Conservation (phyloP, 2,888 invertebrate genomes). For the Protodeltote pygarga region DNA sequence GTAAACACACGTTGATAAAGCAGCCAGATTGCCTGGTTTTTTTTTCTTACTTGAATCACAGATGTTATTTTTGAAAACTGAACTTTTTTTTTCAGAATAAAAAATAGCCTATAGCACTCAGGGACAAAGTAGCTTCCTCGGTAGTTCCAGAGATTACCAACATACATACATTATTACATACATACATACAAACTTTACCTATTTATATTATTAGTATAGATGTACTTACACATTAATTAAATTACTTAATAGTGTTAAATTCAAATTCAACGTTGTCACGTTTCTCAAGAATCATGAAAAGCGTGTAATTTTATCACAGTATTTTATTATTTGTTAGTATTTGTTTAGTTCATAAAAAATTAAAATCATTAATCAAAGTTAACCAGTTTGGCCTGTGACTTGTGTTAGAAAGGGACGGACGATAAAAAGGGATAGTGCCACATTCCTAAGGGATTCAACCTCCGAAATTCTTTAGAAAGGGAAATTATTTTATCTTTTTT, state of each 20-base stretch:
- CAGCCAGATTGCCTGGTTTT: too few relatives aligned
- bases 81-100: too few relatives aligned
- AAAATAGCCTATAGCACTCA: too few relatives aligned
- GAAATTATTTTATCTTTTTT: conserved; percentile 72
- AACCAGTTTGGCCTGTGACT: conserved; percentile 66
- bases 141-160: too few relatives aligned
- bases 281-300: conserved; percentile 8
- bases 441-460: conserved; percentile 72
- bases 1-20: too few relatives aligned
- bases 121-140: too few relatives aligned
- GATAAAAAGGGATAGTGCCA: conserved; percentile 70
- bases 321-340: conserved; percentile 70
- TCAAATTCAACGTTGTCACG: conserved; percentile 1
- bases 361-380: conserved; percentile 75
- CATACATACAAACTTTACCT: too few relatives aligned
- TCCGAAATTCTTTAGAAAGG: conserved; percentile 73
- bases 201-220: too few relatives aligned
- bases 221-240: too few relatives aligned
- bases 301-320: conserved; percentile 14
- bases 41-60: too few relatives aligned
- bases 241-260: background rate
- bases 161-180: too few relatives aligned
- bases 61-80: too few relatives aligned
- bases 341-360: conserved; percentile 62
- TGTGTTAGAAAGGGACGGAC: conserved; percentile 44